Base-by-base conservation (phyloP, 2,888 invertebrate genomes). In the Dimorphilus gyrociliatus region DNA sequence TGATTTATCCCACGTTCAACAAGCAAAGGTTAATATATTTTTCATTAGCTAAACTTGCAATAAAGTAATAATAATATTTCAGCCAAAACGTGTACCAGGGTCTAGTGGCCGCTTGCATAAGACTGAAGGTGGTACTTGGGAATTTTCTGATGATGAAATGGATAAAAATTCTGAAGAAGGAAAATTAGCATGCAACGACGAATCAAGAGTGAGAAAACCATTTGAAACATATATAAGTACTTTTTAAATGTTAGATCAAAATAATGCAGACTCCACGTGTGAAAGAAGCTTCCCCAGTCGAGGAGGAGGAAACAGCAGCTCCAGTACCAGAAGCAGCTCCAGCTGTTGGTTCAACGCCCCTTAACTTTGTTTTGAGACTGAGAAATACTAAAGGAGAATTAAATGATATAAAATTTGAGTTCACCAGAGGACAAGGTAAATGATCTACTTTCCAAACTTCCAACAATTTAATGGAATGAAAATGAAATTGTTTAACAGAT, bases 391-490 rank as follows among this genome's bases (percentile, higher is more conserved):
- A 76, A 40, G 72, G 79, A 33, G 92, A 94, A 63, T 65, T 97
- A 42, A 92, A 94, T 63, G 94, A 97, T 61, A 97, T 97, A 48
- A 75, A 88, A 46, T 97, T 97, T 64, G 92, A 97, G 64, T 97
- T 81, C 60, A 78, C 81, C 13, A 74, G 76, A 17, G 85, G 84
- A 14, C 78, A 81, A 61, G 63, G 58, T 58, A 42, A 34, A 30
- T 18, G 16, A 12, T 15, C n/a, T 17, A 7, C 6, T 2, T 18
- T 8, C 12, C 19, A 2, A n/a, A 6, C 10, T n/a, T 16, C 18
- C n/a, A n/a, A n/a, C n/a, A n/a, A n/a, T n/a, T n/a, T n/a, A n/a
- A n/a, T n/a, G n/a, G n/a, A n/a, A n/a, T n/a, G n/a, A n/a, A n/a
- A n/a, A n/a, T n/a, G n/a, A n/a, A n/a, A n/a, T 33, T 32, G 23